These are phyloP conservation scores for Prionace glauca DNA, from an alignment of 2,797 vertebrate genomes.

Conservation along the genomic window DNA sequence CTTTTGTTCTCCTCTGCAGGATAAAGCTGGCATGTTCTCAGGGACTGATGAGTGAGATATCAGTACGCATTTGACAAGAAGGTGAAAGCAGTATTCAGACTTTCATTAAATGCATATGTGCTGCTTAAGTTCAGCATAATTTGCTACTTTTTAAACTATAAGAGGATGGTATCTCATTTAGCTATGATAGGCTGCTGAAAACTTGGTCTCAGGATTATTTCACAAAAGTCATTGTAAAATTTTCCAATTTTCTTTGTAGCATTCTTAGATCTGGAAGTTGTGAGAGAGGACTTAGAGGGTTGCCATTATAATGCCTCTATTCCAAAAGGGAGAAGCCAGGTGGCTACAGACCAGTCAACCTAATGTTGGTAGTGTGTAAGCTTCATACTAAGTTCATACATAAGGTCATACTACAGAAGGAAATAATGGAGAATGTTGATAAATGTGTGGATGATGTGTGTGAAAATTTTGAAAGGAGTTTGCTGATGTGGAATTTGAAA, in stretches of 20 bases:
- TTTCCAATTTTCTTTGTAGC: background rate
- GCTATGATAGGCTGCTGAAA: background rate
- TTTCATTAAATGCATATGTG: background rate
- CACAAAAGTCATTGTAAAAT: background rate
- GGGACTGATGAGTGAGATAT: background rate
- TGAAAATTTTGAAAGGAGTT: background rate
- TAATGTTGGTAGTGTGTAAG: background rate
- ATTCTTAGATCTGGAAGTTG: background rate
- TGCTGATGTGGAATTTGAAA: background rate
- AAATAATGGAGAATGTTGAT: background rate
- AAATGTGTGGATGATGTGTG: background rate
- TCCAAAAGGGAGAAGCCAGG: background rate
- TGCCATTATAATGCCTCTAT: background rate
- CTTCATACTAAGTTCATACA: too few species aligned
- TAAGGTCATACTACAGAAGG: background rate
- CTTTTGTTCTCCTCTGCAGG: background rate
- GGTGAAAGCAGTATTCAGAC: background rate
- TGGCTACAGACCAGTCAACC: background rate
- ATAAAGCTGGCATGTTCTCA: background rate
- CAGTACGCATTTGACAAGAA: background rate
- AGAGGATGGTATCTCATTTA: background rate
- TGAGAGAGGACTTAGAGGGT: background rate
- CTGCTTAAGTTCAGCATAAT: background rate
- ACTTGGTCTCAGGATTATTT: background rate
- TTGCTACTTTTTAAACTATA: background rate